A percentile compares a stretch with the other conserved stretches of the same genome.
These are phyloP conservation scores for Galago senegalensis DNA, from an alignment of 2,797 vertebrate genomes.

Conservation along the genomic window DNA sequence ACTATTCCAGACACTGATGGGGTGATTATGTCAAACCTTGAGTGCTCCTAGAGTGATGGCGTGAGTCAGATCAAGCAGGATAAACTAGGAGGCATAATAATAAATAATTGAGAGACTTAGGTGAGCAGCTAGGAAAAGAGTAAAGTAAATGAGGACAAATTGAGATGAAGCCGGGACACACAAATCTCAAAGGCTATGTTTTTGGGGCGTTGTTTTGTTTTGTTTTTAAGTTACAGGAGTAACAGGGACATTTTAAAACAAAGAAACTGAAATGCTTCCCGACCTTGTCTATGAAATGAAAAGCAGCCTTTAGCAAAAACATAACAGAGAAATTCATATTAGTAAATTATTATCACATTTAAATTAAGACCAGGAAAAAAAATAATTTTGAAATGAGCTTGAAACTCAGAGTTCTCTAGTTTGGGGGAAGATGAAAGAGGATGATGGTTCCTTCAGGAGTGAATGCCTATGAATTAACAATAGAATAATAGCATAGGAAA, in stretches of 20 bases:
- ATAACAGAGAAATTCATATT: not conserved
- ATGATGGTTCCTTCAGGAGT: not conserved
- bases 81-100: not conserved
- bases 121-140: not conserved
- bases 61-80: not conserved
- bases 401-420: not conserved
- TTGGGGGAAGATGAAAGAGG: not conserved
- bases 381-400: not conserved
- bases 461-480: not conserved
- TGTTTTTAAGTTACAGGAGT: not conserved
- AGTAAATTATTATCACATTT: not conserved
- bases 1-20: not conserved
- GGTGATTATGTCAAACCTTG: not conserved
- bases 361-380: not conserved
- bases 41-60: not conserved
- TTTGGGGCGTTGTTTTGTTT: not conserved
- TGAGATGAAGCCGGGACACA: not conserved
- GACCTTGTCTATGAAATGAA: not conserved
- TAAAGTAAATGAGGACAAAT: not conserved
- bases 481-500: not conserved
- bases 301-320: not conserved
- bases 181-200: not conserved
- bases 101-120: not conserved
- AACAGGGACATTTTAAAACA: not conserved
- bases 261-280: not conserved